Conservation (phyloP, 2,888 invertebrate species). For the Cryptophagus acutangulus region DNA sequence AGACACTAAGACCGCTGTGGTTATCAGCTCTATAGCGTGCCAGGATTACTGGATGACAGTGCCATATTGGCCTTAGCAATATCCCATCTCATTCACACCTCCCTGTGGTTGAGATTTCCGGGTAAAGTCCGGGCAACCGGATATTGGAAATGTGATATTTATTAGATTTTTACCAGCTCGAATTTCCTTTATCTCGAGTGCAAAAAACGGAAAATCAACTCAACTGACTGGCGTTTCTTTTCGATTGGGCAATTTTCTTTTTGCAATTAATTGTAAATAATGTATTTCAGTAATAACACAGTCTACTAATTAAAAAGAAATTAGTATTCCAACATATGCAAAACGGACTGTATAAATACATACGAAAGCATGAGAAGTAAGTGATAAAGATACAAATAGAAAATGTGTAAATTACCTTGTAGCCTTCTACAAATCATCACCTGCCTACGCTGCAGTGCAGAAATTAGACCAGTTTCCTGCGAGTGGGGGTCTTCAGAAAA, state of each 20-base stretch:
- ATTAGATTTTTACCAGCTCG: constrained; percentile 42
- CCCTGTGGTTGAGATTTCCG: constrained; percentile 32
- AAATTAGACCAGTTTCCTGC: constrained; percentile 32
- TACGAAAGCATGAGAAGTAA: no score
- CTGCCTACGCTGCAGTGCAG: constrained; percentile 23
- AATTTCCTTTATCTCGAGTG: constrained; percentile 33
- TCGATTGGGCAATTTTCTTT: no score
- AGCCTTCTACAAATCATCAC: constrained; percentile 39
- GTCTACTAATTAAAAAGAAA: no score
- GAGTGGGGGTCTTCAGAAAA: constrained; percentile 26
- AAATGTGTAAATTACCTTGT: neutral
- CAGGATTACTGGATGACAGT: constrained; percentile 38
- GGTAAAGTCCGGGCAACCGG: constrained; percentile 35
- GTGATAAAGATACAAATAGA: no score
- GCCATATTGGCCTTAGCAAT: constrained; percentile 38
- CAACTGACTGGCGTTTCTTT: no score
- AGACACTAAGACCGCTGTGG: constrained; percentile 17
- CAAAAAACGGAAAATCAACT: neutral
- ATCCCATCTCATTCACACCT: constrained; percentile 29
- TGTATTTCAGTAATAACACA: no score
- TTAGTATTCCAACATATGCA: no score
- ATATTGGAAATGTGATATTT: constrained; percentile 46
- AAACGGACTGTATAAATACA: no score
- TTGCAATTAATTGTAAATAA: no score
- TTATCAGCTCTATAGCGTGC: constrained; percentile 24